Evolutionary conservation across 2,888 invertebrate species (phyloP), one percentile per base, ranked within the genome.

Genomic region (Maniola hyperantus): DNA sequence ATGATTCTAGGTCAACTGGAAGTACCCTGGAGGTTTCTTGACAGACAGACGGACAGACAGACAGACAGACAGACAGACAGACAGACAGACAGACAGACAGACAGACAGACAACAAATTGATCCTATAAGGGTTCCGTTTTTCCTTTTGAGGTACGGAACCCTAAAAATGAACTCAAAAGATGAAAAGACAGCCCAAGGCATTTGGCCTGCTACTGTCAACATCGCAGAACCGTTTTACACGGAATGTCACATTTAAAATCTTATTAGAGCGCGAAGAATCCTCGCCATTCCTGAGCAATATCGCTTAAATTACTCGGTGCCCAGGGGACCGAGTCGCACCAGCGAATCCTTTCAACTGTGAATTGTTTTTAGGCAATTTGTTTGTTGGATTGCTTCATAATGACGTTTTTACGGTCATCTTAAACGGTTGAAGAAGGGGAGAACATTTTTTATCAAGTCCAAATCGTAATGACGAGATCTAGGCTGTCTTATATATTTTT

Each of bases 201-300:
- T 33, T 46, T 15, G 44, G 33, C 15, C 15, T 26, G 42, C 50
- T 34, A 50, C 33, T 63, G 33, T 62, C 62, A 64, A 64, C 64
- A 36, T 44, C 46, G 46, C 36, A 51, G 80, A 78, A 84, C 84
- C 81, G 83, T 87, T 87, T 42, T 83, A 78, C 78, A 80, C 78
- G 79, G 81, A 84, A 83, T 79, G 82, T 79, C 83, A 81, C 86
- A 83, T 87, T 87, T 83, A 84, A 86, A 87, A 85, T 85, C 82
- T 87, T 88, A 88, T 88, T 88, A 83, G 82, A 71, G 77, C 73
- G 74, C 76, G 73, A 76, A 77, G 74, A 73, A 76, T 77, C 77
- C 75, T 67, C 72, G 69, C 74, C 82, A 79, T 80, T 83, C 74
- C 81, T 71, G 69, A 67, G 76, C 76, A 74, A 77, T 79, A 75